Percentiles rank a stretch among this genome's conserved stretches.
Evolutionary conservation across 2,797 vertebrate species (phyloP).

Genomic region (Smutsia temminckii): DNA sequence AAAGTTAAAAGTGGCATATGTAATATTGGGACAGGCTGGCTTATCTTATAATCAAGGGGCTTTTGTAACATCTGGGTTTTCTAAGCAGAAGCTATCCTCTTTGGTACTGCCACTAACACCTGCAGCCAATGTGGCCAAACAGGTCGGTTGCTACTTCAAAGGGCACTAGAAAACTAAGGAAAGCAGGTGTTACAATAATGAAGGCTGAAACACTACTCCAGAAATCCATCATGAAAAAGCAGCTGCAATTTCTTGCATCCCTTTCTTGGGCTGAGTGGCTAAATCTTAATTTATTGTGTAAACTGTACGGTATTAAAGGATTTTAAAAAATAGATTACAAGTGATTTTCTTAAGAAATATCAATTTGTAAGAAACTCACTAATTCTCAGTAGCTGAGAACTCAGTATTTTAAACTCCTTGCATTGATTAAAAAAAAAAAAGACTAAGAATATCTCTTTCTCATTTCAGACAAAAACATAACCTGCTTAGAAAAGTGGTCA

Average conservation of each 20-base stretch:
- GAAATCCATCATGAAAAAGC: neutral
- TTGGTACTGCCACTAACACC: conserved; percentile 47
- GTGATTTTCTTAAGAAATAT: conserved; percentile 33
- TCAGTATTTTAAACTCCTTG: conserved; percentile 42
- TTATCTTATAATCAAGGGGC: conserved; percentile 11
- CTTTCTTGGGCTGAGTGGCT: neutral
- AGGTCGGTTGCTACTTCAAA: conserved; percentile 65
- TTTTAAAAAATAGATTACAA: neutral
- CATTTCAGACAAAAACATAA: conserved; percentile 32
- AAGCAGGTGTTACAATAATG: conserved; percentile 64
- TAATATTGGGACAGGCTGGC: neutral
- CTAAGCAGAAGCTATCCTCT: neutral
- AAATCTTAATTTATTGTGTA: conserved; percentile 20
- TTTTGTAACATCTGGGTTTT: neutral
- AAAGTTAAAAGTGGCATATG: neutral
- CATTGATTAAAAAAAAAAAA: neutral
- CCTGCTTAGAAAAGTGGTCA: conserved; percentile 6
- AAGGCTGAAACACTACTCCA: conserved; percentile 39
- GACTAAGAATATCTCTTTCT: conserved; percentile 25
- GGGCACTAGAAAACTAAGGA: conserved; percentile 36
- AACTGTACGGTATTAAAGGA: neutral
- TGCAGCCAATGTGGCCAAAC: conserved; percentile 19
- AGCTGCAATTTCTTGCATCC: neutral
- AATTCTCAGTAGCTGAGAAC: neutral
- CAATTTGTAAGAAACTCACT: conserved; percentile 2